These are phyloP conservation scores for Plotosus lineatus DNA, from an alignment of 2,113 vertebrate genomes.

Conservation along the genomic window DNA sequence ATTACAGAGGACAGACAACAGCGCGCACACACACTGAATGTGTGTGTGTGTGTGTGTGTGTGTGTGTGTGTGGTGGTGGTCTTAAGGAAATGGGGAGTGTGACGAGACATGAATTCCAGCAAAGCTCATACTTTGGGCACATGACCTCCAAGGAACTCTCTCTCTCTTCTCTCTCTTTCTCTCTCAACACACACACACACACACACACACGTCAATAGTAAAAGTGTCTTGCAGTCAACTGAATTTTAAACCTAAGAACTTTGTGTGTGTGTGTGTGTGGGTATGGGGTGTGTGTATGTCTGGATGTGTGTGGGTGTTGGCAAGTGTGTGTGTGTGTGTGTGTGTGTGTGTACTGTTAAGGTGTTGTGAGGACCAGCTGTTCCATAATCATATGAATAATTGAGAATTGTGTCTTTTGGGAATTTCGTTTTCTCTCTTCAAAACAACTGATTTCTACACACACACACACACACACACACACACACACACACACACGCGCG, in stretches of 20 bases:
- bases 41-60: conserved; percentile 4
- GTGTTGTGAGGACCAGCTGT: no score
- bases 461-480: not conserved
- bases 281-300: not conserved
- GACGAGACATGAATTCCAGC: conserved; percentile 19
- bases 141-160: conserved; percentile 13
- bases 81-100: conserved; percentile 12
- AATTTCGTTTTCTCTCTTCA: not conserved
- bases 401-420: not conserved
- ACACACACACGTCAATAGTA: not conserved
- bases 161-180: no score
- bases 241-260: not conserved
- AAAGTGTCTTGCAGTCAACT: not conserved
- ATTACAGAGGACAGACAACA: conserved; percentile 6
- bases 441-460: not conserved
- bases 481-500: no score
- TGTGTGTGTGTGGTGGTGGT: not conserved
- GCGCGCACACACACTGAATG: not conserved
- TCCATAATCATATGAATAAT: not conserved
- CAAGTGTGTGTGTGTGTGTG: not conserved
- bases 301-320: not conserved
- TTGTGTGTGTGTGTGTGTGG: not conserved
- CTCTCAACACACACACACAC: not conserved
- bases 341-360: not conserved
- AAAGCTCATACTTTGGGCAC: conserved; percentile 4